Base-by-base conservation (phyloP, 2,888 invertebrate genomes). In the Caprella mutica region DNA sequence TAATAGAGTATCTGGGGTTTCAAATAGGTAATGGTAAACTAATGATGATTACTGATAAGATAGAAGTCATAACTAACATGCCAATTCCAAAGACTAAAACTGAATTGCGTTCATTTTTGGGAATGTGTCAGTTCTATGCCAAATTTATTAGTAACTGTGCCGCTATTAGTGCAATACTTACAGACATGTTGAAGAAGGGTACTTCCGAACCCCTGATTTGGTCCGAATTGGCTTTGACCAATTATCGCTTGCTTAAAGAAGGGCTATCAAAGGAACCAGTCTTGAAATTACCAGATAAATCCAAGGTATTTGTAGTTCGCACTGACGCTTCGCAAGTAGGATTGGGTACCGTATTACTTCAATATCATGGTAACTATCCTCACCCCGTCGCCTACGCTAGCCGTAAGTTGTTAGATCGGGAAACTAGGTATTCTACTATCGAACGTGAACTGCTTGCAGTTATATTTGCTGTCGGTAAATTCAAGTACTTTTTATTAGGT, bases 351-450 rank as follows among this genome's bases (percentile, higher is more conserved):
- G 43, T 43, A 5, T 21, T 33, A 0, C 19, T 43, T 1, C 53
- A 53, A 30, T 53, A 53, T 19, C 1, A 53, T 19, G 1, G 38
- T 3, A 26, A 39, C 2, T 17, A 1, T 12, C 42, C 43, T n/a
- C 30, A 17, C 21, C 53, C 43, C 8, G 43, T 53, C 17, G 21
- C 42, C 3, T 43, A 53, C 33, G 43, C 42, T 23, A 53, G 29
- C 23, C 23, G 29, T 1, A 53, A 46, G 12, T 27, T 55, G 1
- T 46, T 46, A 27, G 4, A 1, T 2, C 33, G 29, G 14, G 46
- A 55, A 26, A 44, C 35, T 26, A 3, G 5, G 8, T 46, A 55
- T 23, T 29, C 33, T 12, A 43, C 43, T 5, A 21, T 39, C 14
- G 52, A 24, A 38, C n/a, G 38, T 1, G 39, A 52, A 39, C 23